Conservation (phyloP, 2,888 invertebrate genomes). For the Latrodectus hesperus region DNA sequence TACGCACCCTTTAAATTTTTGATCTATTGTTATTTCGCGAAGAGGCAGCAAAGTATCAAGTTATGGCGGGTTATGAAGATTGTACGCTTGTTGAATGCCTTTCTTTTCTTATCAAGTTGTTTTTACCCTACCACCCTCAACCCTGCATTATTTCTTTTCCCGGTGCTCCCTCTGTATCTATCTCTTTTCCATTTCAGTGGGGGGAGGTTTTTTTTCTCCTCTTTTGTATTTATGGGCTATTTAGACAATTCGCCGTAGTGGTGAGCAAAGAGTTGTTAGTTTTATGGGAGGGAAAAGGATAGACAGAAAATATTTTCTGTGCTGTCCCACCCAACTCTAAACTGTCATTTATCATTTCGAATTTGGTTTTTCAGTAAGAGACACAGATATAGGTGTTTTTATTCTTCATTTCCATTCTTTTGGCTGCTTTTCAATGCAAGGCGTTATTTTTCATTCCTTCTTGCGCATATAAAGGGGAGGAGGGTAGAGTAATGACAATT, state of each 20-base stretch:
- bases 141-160: slow-evolving; percentile 23
- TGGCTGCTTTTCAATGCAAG: background rate
- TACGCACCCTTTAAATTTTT: slow-evolving; percentile 35
- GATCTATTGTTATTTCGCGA: slow-evolving; percentile 64
- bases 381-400: slow-evolving; percentile 60
- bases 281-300: background rate
- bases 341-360: slow-evolving; percentile 47
- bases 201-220: slow-evolving; percentile 18
- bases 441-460: slow-evolving; percentile 28
- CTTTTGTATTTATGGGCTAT: slow-evolving; percentile 64
- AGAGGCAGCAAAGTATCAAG: slow-evolving; percentile 63
- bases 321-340: slow-evolving; percentile 3
- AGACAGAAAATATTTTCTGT: slow-evolving; percentile 16
- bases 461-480: background rate
- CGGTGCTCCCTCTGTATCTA: slow-evolving; percentile 27
- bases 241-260: slow-evolving; percentile 51
- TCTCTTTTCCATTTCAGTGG: slow-evolving; percentile 40
- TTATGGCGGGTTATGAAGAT: slow-evolving; percentile 50
- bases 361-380: slow-evolving; percentile 18
- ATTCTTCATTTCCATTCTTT: slow-evolving; percentile 20
- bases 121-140: background rate
- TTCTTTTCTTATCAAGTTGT: slow-evolving; percentile 47
- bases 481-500: slow-evolving; percentile 57
- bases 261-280: slow-evolving; percentile 52
- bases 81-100: slow-evolving; percentile 63